These are phyloP conservation scores for Erythrolamprus reginae DNA, from an alignment of 2,113 vertebrate genomes.

Conservation along the genomic window DNA sequence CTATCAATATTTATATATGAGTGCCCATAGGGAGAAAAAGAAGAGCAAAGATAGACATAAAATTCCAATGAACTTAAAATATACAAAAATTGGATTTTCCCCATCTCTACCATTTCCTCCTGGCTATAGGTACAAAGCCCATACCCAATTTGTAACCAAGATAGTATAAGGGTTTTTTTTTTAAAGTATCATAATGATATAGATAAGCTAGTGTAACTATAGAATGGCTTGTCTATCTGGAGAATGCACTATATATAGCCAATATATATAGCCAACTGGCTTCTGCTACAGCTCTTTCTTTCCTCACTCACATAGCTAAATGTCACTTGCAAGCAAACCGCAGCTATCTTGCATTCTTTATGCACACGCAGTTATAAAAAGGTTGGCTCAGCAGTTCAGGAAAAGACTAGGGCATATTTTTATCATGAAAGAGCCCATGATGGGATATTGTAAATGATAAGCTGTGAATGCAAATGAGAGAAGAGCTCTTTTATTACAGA, in stretches of 20 bases:
- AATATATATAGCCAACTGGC: neutral
- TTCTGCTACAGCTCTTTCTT: neutral
- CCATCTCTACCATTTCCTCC: neutral
- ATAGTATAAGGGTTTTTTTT: too few relatives aligned
- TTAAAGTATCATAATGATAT: neutral
- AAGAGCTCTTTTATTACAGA: neutral
- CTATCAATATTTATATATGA: neutral
- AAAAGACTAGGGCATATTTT: conserved; percentile 1
- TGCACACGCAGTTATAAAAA: neutral
- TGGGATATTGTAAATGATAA: neutral
- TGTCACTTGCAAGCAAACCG: conserved; percentile 20
- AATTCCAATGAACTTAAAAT: neutral
- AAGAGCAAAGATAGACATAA: neutral
- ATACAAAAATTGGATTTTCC: neutral
- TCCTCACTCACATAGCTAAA: neutral
- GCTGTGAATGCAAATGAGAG: neutral
- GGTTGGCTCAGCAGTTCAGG: neutral
- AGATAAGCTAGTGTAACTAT: conserved; percentile 9
- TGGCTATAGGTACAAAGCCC: neutral
- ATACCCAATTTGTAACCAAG: neutral
- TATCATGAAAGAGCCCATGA: neutral
- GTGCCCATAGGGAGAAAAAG: neutral
- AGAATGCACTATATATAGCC: conserved; percentile 64
- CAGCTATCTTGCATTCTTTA: neutral
- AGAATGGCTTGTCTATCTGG: conserved; percentile 39